Evolutionary conservation across 2,113 vertebrate species (phyloP), one percentile per base, ranked within the genome.

Genomic region (Theristicus caerulescens): DNA sequence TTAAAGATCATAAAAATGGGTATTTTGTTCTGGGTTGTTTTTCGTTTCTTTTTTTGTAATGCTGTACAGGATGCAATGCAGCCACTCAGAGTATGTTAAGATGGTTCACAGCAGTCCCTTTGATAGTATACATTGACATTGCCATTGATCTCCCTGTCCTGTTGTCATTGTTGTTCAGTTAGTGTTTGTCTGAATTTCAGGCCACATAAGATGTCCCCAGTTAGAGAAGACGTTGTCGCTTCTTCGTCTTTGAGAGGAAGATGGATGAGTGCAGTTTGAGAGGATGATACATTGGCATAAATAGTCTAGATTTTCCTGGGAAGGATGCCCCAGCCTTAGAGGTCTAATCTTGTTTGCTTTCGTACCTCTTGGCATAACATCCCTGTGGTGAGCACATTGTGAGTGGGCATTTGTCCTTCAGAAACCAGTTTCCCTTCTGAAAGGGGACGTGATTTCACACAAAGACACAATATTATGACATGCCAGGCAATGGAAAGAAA

Each of bases 1-100:
- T 93, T 95, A 97, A 98, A 94, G 87, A 76, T 92, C 25, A 73
- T 94, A 91, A 97, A 97, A 96, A 95, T 87, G 79, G 61, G 93
- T 77, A 89, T 14, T 59, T 66, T 54, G 36, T 70, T 79, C 79
- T 66, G 27, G 17, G 15, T 69, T 57, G 10, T 32, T 13, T 32
- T 8, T 62, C 24, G 11, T 34, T 25, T 13, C 4, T 25, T 46
- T 29, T 82, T 89, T 80, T 7, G 21, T 87, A 93, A 93, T 19
- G 16, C 84, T 96, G 96, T 78, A 92, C 74, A 94, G 61, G 87
- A 96, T 96, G 91, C 61, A 86, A 96, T 1, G 44, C 94, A 97
- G 95, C 93, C 84, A 65, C 93, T 92, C 84, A 61, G 94, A 80
- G 69, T 38, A 49, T 32, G 51, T 58, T 70, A 17, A 72, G 82